These are phyloP conservation scores for Temnothorax curvispinosus DNA, from an alignment of 1,140 invertebrate species.

Conservation along the genomic window DNA sequence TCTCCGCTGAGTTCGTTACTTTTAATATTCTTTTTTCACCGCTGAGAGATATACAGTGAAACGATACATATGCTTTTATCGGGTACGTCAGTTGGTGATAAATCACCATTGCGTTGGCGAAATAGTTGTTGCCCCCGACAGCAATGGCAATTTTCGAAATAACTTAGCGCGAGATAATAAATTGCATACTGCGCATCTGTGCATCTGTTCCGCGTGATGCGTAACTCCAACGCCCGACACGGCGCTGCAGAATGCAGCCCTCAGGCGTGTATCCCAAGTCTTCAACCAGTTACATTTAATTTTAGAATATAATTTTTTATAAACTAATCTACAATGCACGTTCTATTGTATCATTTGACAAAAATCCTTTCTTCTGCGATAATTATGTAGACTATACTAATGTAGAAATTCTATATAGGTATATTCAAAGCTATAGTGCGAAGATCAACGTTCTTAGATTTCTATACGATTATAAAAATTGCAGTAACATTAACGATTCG, in stretches of 20 bases:
- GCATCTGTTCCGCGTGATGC: constrained; percentile 60
- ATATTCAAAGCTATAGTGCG: not conserved
- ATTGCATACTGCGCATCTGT: constrained; percentile 51
- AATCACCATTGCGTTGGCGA: constrained; percentile 51
- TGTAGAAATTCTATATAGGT: not conserved
- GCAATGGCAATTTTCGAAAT: constrained; percentile 60
- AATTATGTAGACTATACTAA: not conserved
- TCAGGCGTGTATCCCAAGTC: constrained; percentile 35
- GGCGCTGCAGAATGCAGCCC: constrained; percentile 39
- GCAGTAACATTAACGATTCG: constrained; percentile 4
- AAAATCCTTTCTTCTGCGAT: not conserved
- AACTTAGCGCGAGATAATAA: constrained; percentile 63
- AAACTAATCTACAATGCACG: not conserved
- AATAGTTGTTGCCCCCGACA: constrained; percentile 58
- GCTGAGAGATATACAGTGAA: not conserved
- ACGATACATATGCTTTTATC: constrained; percentile 49
- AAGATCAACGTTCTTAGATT: not conserved
- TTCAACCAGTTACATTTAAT: constrained; percentile 24
- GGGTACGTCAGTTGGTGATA: constrained; percentile 34
- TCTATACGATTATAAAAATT: not conserved
- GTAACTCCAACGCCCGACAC: constrained; percentile 24
- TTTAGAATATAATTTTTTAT: not conserved
- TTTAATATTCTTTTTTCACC: not conserved
- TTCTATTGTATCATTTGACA: not conserved
- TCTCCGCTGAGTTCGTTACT: not conserved